Percentiles rank a stretch among this genome's conserved stretches.
phyloP scores from a whole-genome alignment of 1,140 invertebrate genomes.

The Musca vetustissima region DNA sequence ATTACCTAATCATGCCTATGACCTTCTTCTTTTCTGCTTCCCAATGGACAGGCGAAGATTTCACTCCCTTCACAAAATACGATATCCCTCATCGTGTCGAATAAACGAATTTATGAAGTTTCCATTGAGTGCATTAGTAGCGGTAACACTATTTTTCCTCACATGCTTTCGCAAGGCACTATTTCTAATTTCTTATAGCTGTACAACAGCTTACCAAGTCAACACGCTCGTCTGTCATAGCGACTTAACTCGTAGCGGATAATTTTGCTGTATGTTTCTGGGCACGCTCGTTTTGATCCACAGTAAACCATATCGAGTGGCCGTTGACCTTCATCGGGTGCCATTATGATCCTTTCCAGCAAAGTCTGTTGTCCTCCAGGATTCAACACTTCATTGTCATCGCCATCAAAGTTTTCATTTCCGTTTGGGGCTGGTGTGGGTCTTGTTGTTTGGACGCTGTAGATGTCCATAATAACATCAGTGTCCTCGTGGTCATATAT shows the following conservation, averaged over 20 bases:
- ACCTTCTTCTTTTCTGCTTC: constrained; percentile 36
- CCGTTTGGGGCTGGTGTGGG: too few species aligned
- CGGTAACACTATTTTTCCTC: not conserved
- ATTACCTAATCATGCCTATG: constrained; percentile 36
- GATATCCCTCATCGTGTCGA: constrained; percentile 31
- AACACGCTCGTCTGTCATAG: not conserved
- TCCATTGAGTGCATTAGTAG: constrained; percentile 14
- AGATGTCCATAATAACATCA: too few species aligned
- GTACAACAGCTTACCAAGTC: constrained; percentile 6
- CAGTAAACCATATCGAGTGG: constrained; percentile 23
- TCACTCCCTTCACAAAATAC: constrained; percentile 30
- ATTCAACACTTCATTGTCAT: too few species aligned
- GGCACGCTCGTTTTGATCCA: not conserved
- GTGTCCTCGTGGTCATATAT: too few species aligned
- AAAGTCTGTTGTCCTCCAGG: constrained; percentile 11
- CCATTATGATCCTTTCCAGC: not conserved
- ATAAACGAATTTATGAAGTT: constrained; percentile 27
- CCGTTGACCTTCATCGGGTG: constrained; percentile 17
- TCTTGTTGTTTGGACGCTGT: too few species aligned
- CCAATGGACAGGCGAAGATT: constrained; percentile 37
- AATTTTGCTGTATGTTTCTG: not conserved
- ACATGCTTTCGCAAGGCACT: not conserved
- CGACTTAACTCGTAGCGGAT: not conserved
- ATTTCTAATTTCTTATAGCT: constrained; percentile 10
- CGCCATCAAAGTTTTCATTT: too few species aligned